Conservation (phyloP, 2,888 invertebrate species). For the Polymixis lichenea region DNA sequence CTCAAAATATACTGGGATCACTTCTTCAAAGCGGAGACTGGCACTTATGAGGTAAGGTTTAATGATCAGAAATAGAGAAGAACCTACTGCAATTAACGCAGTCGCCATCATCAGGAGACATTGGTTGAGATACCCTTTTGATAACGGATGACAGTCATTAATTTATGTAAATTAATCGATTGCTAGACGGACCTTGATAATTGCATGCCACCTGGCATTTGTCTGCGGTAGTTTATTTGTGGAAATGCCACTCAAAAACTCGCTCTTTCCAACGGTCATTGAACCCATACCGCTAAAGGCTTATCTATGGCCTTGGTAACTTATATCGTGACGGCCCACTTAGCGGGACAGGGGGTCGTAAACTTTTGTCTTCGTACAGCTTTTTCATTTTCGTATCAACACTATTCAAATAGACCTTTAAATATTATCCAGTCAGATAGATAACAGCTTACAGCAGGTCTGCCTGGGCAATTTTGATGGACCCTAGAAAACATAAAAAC, state of each 20-base stretch:
- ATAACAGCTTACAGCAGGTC: background rate
- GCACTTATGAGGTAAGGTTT: conserved; percentile 90
- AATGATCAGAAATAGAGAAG: background rate
- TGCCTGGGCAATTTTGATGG: background rate
- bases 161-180: background rate
- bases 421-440: background rate
- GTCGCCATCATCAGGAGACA: background rate
- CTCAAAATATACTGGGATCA: conserved; percentile 91
- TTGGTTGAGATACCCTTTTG: background rate
- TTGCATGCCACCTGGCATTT: background rate
- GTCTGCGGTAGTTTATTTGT: background rate
- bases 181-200: background rate
- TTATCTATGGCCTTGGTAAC: conserved; percentile 23
- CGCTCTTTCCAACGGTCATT: conserved; percentile 25
- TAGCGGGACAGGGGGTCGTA: background rate
- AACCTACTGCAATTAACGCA: background rate
- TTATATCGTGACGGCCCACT: background rate
- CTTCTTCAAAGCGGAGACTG: conserved; percentile 91
- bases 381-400: background rate
- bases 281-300: conserved; percentile 28
- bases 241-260: conserved; percentile 4
- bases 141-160: background rate
- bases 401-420: no score
- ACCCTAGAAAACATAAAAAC: background rate
- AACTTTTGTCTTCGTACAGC: background rate